Percentiles rank a stretch among this genome's conserved stretches.
These are phyloP conservation scores for Heliornis fulica DNA, from an alignment of 2,113 vertebrate genomes.

Conservation along the genomic window DNA sequence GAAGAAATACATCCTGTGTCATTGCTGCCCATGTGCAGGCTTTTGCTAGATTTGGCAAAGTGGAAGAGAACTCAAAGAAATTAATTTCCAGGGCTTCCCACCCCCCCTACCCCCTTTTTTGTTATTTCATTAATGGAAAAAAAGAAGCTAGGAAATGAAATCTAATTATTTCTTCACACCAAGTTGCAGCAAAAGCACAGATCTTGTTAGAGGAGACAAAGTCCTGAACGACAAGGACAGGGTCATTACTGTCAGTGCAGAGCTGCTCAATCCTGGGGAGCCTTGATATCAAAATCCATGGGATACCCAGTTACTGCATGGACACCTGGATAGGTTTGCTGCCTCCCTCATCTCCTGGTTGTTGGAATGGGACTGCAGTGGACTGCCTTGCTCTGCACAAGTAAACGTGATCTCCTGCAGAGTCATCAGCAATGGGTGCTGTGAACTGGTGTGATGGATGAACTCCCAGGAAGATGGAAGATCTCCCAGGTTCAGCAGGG, in stretches of 20 bases:
- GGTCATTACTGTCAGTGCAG: neutral
- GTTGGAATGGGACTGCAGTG: neutral
- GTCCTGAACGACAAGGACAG: neutral
- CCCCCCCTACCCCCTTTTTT: no score
- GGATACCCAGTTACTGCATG: neutral
- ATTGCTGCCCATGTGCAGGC: neutral
- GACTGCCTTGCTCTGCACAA: neutral
- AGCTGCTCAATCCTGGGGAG: neutral
- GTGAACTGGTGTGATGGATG: no score
- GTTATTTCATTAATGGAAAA: no score
- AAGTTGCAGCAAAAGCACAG: neutral
- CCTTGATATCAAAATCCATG: neutral
- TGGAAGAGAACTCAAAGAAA: neutral
- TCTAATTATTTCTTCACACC: neutral
- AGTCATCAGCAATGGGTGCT: neutral
- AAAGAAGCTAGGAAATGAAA: neutral
- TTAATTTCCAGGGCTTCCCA: neutral
- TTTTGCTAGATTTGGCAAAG: neutral
- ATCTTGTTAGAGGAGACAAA: neutral
- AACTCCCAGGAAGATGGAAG: no score
- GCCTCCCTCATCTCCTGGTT: neutral
- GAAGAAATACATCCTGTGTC: neutral
- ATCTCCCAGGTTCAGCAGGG: neutral
- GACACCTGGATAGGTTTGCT: neutral
- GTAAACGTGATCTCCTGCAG: neutral